phyloP scores from a whole-genome alignment of 2,888 invertebrate genomes.

The Phyto melanocephala region DNA sequence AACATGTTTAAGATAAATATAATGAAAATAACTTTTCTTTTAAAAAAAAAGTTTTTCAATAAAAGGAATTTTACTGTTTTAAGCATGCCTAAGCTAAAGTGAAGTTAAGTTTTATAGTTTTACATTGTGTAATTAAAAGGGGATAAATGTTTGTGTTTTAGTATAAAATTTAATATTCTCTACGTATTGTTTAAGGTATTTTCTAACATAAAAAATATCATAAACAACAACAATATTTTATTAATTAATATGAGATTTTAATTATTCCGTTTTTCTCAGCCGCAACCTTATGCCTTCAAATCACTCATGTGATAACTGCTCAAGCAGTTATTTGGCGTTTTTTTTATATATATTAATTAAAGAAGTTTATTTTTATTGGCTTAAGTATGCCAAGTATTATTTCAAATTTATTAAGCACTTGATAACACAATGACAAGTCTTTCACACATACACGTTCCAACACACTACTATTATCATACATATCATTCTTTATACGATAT shows the following conservation, averaged over 20 bases:
- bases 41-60: slow-evolving; percentile 26
- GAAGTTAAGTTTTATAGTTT: slow-evolving; percentile 2
- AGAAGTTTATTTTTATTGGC: slow-evolving; percentile 6
- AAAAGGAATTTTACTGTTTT: not conserved
- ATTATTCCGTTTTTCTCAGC: too few species aligned
- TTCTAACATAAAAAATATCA: too few species aligned
- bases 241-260: too few species aligned
- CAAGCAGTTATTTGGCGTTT: not conserved
- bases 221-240: too few species aligned
- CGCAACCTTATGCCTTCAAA: too few species aligned
- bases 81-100: slow-evolving; percentile 25
- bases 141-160: not conserved
- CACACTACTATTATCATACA: not conserved
- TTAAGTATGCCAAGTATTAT: not conserved
- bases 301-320: too few species aligned
- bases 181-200: too few species aligned
- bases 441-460: not conserved
- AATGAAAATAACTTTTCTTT: not conserved
- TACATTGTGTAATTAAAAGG: not conserved
- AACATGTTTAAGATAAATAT: not conserved
- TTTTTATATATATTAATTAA: slow-evolving; percentile 15
- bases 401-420: slow-evolving; percentile 20
- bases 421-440: slow-evolving; percentile 4
- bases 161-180: not conserved
- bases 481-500: too few species aligned